Percentiles rank a stretch among this genome's conserved stretches.
These are phyloP conservation scores for Sycophila texana DNA, from an alignment of 2,888 invertebrate species.

Conservation along the genomic window DNA sequence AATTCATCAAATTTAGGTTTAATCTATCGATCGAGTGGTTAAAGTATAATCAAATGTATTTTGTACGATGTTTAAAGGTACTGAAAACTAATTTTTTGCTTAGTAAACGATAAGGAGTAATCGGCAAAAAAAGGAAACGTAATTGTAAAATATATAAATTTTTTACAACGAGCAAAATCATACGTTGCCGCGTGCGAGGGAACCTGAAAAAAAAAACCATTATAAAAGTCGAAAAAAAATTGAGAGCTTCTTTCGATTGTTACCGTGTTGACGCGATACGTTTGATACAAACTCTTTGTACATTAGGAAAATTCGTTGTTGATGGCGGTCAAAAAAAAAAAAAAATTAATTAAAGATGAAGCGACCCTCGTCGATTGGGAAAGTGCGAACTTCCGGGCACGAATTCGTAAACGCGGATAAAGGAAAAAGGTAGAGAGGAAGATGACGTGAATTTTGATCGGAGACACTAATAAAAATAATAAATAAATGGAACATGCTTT, in stretches of 20 bases:
- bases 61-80: too few relatives aligned
- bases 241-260: constrained; percentile 56
- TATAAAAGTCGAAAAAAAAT: constrained; percentile 26
- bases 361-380: constrained; percentile 27
- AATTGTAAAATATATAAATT: constrained; percentile 29
- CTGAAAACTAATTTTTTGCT: too few relatives aligned
- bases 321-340: constrained; percentile 40
- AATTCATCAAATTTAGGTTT: too few relatives aligned
- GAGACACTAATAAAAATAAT: background rate
- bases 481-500: background rate
- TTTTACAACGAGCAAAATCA: constrained; percentile 39
- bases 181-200: constrained; percentile 21
- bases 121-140: constrained; percentile 13
- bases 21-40: too few relatives aligned
- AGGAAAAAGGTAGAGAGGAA: background rate
- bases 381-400: background rate
- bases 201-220: constrained; percentile 29
- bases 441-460: background rate
- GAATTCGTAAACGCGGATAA: background rate
- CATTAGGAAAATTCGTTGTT: constrained; percentile 57
- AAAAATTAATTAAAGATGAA: too few relatives aligned
- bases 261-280: constrained; percentile 51
- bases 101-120: constrained; percentile 2
- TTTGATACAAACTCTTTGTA: constrained; percentile 57
- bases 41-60: too few relatives aligned